Base-by-base conservation (phyloP, 2,113 vertebrate genomes). In the human region DNA sequence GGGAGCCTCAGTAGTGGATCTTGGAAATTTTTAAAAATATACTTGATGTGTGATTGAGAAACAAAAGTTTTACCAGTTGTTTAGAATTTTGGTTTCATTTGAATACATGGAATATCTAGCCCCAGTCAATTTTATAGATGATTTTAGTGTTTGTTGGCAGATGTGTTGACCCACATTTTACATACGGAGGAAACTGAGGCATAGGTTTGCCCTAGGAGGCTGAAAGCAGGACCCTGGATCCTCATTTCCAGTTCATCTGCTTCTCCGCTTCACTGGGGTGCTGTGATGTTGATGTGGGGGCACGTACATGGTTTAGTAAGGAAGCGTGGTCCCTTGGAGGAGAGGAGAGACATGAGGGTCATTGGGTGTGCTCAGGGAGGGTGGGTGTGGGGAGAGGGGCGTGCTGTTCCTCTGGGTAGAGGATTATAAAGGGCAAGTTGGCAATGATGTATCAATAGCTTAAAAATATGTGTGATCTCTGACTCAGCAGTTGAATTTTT, bases 401-500 rank as follows among this genome's bases (percentile, higher is more conserved):
- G 5, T 2, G 48, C 45, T 17, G 35, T 22, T 40, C 30, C 6
- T 1, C 45, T 55, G 64, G 0, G 2, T 61, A 17, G 4, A 32
- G 13, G 27, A 86, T 90, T 9, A 30, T 18, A 20, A 96, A 96
- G 94, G 55, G 43, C 96, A 79, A 0, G 38, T 88, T 90, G 95
- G 52, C 87, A 43, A 0, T 35, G 79, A 57, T 82, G 27, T 55
- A 48, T 83, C 92, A 27, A 20, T 83, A 45, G n/a, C 81, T 96
- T 40, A 76, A 90, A 85, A 68, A n/a, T 64, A 48, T 25, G 13
- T 76, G 5, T 52, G 48, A 87, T 40, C 76, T 78, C 59, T 96
- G 95, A 96, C 87, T 92, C 86, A 72, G 90, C 90, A 80, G 70
- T 43, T 87, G 80, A 87, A 45, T 43, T 84, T 97, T 90, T 84